Evolutionary conservation across 1,140 invertebrate species (phyloP).

Genomic region (Hydropsyche tenuis): DNA sequence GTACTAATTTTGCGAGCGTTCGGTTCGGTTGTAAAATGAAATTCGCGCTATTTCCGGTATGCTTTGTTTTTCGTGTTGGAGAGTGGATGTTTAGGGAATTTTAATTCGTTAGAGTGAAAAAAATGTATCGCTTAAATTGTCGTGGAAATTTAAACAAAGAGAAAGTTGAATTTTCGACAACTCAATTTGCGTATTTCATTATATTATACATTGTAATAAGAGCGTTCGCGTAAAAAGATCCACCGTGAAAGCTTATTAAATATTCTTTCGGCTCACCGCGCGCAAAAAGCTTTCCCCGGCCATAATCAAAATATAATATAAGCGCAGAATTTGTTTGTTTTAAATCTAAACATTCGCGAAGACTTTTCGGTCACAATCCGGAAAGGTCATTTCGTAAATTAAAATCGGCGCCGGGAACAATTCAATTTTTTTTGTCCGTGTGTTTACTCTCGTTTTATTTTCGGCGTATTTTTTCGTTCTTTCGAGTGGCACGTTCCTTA

Average conservation of each 20-base stretch:
- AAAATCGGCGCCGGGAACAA: background rate
- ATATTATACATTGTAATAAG: background rate
- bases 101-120: too few relatives aligned
- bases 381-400: background rate
- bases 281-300: background rate
- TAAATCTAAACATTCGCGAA: background rate
- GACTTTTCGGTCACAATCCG: background rate
- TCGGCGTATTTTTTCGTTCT: too few relatives aligned
- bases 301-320: background rate
- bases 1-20: too few relatives aligned
- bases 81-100: too few relatives aligned
- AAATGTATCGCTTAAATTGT: too few relatives aligned
- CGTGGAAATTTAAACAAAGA: too few relatives aligned
- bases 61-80: too few relatives aligned
- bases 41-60: too few relatives aligned
- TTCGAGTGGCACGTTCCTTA: background rate
- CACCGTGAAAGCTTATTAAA: background rate
- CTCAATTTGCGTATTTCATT: background rate
- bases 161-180: too few relatives aligned
- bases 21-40: too few relatives aligned
- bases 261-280: slow-evolving; percentile 9
- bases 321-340: background rate
- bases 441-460: background rate
- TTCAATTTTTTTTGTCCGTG: background rate
- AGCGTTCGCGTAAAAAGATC: background rate